Percentiles rank a stretch among this genome's conserved stretches.
Conservation (phyloP, 2,113 vertebrate genomes). For the Thunnus thynnus region DNA sequence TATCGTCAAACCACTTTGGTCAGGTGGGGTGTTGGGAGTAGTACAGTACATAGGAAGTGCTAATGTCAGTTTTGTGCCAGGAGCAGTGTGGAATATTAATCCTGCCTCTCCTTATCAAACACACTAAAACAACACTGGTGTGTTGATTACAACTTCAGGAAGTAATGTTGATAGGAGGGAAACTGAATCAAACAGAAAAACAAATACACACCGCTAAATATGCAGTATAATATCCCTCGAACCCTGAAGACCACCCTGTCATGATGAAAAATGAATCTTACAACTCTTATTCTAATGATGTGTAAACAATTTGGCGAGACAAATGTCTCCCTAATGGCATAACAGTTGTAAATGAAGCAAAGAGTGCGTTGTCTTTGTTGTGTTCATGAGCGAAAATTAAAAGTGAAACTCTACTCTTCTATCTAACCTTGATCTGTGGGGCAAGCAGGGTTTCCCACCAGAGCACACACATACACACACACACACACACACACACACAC, state of each 20-base stretch:
- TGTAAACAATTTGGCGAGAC: conserved; percentile 29
- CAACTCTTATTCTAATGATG: conserved; percentile 38
- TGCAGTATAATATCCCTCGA: conserved; percentile 7
- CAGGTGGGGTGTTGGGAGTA: background rate
- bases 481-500: conserved; percentile 10
- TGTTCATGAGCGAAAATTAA: conserved; percentile 20
- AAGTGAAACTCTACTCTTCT: conserved; percentile 68
- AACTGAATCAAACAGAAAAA: conserved; percentile 17
- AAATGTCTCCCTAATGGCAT: conserved; percentile 20
- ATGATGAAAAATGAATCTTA: conserved; percentile 49
- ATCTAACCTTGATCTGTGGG: conserved; percentile 63
- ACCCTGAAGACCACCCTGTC: conserved; percentile 27
- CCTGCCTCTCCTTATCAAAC: conserved; percentile 10
- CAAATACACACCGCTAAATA: background rate
- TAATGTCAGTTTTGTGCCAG: background rate
- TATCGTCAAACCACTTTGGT: background rate
- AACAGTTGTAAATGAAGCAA: conserved; percentile 28
- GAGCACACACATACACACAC: conserved; percentile 2
- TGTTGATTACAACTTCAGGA: conserved; percentile 7
- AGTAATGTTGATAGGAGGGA: background rate
- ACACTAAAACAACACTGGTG: conserved; percentile 15
- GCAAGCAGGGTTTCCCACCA: conserved; percentile 69
- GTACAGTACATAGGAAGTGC: background rate
- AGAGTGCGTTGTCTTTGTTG: conserved; percentile 31
- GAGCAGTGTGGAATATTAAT: background rate